These are phyloP conservation scores for Erpetoichthys calabaricus DNA, from an alignment of 2,797 vertebrate species.

Conservation along the genomic window DNA sequence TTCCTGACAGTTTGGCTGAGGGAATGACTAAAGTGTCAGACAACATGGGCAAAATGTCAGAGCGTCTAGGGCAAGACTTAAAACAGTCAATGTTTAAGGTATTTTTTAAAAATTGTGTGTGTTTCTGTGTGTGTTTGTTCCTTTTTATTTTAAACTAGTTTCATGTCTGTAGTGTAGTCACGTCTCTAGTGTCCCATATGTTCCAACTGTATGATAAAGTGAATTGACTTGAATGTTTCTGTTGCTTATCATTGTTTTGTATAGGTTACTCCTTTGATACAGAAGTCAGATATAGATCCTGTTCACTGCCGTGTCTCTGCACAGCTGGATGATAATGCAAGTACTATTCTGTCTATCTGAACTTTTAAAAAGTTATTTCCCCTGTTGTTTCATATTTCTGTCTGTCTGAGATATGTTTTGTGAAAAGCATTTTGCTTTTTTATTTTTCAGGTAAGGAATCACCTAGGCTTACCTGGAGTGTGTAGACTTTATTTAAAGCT, in stretches of 20 bases:
- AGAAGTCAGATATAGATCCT: conserved; percentile 54
- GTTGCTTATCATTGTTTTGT: conserved; percentile 2
- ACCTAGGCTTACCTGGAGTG: too few species aligned
- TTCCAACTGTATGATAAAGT: conserved; percentile 8
- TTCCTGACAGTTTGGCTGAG: conserved; percentile 94
- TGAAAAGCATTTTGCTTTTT: too few species aligned
- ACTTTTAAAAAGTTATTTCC: too few species aligned
- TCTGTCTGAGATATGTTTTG: too few species aligned
- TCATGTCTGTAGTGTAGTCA: too few species aligned
- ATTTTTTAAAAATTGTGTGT: conserved; percentile 16
- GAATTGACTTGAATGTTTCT: conserved; percentile 7
- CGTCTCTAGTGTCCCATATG: too few species aligned
- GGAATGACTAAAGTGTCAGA: conserved; percentile 96
- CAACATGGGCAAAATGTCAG: conserved; percentile 97
- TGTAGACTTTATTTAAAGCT: conserved; percentile 12
- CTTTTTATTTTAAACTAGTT: too few species aligned
- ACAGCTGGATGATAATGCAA: conserved; percentile 61
- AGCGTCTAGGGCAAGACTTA: conserved; percentile 89
- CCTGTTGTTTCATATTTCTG: too few species aligned
- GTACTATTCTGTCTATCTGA: conserved; percentile 16
- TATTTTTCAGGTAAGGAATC: too few species aligned
- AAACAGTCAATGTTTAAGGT: conserved; percentile 96
- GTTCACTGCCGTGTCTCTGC: conserved; percentile 59
- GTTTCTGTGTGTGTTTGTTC: too few species aligned
- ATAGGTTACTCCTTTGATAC: conserved; percentile 52